Conservation (phyloP, 2,888 invertebrate genomes). For the Parthenolecanium corni region DNA sequence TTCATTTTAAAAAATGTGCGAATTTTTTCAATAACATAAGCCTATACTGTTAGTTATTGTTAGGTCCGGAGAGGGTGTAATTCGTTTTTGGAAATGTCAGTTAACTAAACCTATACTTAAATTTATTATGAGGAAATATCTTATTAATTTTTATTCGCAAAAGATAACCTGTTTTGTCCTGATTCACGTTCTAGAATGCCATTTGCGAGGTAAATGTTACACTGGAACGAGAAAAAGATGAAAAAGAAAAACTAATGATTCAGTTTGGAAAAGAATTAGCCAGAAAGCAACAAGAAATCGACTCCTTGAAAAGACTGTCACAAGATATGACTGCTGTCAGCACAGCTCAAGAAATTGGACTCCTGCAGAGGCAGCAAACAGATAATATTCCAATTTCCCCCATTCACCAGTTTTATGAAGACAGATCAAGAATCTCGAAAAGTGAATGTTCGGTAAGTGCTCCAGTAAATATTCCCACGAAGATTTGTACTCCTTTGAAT, state of each 20-base stretch:
- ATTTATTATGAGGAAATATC: too few relatives aligned
- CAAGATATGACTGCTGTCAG: conserved; percentile 24
- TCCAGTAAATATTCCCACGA: too few relatives aligned
- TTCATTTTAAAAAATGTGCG: too few relatives aligned
- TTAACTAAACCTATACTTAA: too few relatives aligned
- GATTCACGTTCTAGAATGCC: conserved; percentile 22
- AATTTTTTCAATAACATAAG: too few relatives aligned
- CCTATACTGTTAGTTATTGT: too few relatives aligned
- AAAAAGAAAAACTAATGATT: conserved; percentile 32
- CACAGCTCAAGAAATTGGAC: conserved; percentile 25
- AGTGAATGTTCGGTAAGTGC: too few relatives aligned
- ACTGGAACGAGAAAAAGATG: conserved; percentile 29
- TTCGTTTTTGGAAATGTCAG: too few relatives aligned
- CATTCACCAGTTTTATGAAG: not conserved
- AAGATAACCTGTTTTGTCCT: conserved; percentile 3
- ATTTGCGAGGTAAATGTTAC: conserved; percentile 20
- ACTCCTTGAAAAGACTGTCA: conserved; percentile 42
- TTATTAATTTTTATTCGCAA: too few relatives aligned
- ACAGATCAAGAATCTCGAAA: too few relatives aligned
- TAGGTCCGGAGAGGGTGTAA: too few relatives aligned
- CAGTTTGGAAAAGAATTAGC: conserved; percentile 47
- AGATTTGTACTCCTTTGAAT: too few relatives aligned
- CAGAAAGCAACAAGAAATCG: conserved; percentile 45
- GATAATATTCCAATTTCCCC: not conserved
- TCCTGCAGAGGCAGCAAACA: conserved; percentile 8